phyloP scores from a whole-genome alignment of 2,888 invertebrate species.

The Cephalotes varians region DNA sequence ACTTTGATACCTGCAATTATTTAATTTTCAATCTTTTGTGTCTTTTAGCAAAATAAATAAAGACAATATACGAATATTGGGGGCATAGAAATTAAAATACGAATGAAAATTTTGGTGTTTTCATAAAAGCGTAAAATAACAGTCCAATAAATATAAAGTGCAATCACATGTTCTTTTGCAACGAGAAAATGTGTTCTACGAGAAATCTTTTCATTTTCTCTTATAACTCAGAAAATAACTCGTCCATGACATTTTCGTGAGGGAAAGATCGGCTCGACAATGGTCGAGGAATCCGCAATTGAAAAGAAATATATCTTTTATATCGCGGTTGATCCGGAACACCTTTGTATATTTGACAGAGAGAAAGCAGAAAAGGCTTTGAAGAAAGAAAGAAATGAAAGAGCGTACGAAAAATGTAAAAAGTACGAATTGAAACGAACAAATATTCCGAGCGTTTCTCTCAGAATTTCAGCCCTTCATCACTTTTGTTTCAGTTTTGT shows the following conservation, averaged over 20 bases:
- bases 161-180: not conserved
- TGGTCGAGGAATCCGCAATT: conserved; percentile 28
- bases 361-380: not conserved
- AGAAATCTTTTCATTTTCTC: not conserved
- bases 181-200: not conserved
- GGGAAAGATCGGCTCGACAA: conserved; percentile 35
- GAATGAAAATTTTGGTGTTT: not conserved
- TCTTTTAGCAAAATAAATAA: not conserved
- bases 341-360: conserved; percentile 35
- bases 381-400: not conserved
- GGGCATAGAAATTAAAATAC: not conserved
- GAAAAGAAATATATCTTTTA: conserved; percentile 35
- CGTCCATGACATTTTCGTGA: not conserved
- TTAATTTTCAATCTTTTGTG: not conserved
- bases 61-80: not conserved
- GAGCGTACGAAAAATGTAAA: conserved; percentile 1
- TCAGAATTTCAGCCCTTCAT: conserved; percentile 21
- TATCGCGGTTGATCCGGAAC: conserved; percentile 13
- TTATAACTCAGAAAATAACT: conserved; percentile 25
- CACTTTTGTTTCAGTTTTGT: not conserved
- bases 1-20: not conserved
- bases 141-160: not conserved
- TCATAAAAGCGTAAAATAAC: not conserved
- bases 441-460: conserved; percentile 3
- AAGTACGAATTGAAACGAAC: not conserved